A percentile compares a stretch with the other conserved stretches of the same genome.
These are phyloP conservation scores for Drosophila parvula DNA, from an alignment of 1,140 invertebrate species.

Conservation along the genomic window DNA sequence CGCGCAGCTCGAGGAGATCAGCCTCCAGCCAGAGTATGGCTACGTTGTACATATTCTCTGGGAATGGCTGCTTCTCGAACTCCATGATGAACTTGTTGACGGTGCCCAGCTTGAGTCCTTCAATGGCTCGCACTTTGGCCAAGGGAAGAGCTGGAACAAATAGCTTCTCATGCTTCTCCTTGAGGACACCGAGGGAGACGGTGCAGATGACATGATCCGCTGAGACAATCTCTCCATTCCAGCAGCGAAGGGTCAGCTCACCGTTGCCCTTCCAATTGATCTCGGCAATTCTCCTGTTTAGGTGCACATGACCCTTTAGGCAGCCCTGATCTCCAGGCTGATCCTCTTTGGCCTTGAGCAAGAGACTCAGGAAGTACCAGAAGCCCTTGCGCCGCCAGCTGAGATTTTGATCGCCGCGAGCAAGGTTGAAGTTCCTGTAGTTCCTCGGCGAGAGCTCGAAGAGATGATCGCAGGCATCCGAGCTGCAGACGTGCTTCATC, in stretches of 20 bases:
- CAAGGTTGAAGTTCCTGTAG: slow-evolving; percentile 85
- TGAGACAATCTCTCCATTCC: slow-evolving; percentile 86
- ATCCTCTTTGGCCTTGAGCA: slow-evolving; percentile 80
- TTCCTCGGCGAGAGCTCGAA: slow-evolving; percentile 86
- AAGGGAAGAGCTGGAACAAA: slow-evolving; percentile 87
- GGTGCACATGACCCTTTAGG: slow-evolving; percentile 78
- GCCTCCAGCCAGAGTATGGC: slow-evolving; percentile 85
- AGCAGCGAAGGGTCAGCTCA: slow-evolving; percentile 85
- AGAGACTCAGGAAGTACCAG: slow-evolving; percentile 86
- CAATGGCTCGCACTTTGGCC: slow-evolving; percentile 87
- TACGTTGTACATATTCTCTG: slow-evolving; percentile 82
- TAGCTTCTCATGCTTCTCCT: slow-evolving; percentile 86
- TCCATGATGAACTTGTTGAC: slow-evolving; percentile 92
- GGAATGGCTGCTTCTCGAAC: slow-evolving; percentile 88
- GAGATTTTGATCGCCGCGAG: slow-evolving; percentile 85
- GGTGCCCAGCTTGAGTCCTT: slow-evolving; percentile 88
- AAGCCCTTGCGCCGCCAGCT: slow-evolving; percentile 88
- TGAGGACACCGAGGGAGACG: slow-evolving; percentile 88
- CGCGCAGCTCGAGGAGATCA: slow-evolving; percentile 78
- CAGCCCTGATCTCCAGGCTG: slow-evolving; percentile 47
- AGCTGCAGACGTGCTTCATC: slow-evolving; percentile 84
- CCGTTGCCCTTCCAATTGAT: slow-evolving; percentile 83
- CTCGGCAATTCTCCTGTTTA: slow-evolving; percentile 85
- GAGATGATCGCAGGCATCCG: slow-evolving; percentile 86
- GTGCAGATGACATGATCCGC: slow-evolving; percentile 89